Evolutionary conservation across 2,113 vertebrate genomes (phyloP).

Genomic region (Psammodynastes pulverulentus): DNA sequence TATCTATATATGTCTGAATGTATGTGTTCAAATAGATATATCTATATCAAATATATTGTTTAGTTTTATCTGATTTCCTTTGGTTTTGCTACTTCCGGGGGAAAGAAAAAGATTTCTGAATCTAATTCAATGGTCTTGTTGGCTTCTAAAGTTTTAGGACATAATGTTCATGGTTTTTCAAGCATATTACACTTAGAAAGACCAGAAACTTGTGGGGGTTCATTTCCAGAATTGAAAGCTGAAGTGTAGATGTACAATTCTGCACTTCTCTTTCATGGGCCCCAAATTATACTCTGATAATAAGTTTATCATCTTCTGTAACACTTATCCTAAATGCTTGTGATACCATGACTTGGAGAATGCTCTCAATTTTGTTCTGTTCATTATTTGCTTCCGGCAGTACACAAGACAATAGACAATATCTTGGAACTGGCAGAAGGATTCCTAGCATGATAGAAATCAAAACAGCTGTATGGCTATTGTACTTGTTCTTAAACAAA

Average conservation of each 20-base stretch:
- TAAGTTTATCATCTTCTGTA: background rate
- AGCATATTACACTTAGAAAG: background rate
- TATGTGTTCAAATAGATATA: background rate
- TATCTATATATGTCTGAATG: background rate
- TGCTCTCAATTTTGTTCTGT: background rate
- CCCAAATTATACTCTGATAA: background rate
- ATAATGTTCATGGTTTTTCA: no score
- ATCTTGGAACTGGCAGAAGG: background rate
- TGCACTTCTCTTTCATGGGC: background rate
- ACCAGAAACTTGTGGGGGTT: no score
- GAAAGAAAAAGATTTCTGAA: background rate
- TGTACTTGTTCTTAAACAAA: background rate
- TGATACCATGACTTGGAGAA: background rate
- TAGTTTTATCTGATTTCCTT: background rate
- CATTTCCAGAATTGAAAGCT: background rate
- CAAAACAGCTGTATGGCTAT: background rate
- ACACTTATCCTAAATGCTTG: background rate
- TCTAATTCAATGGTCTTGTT: background rate
- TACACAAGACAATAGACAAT: background rate
- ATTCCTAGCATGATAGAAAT: background rate
- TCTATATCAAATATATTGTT: background rate
- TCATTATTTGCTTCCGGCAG: background rate
- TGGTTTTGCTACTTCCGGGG: background rate
- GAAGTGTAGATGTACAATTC: background rate
- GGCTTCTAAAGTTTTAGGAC: background rate